These are phyloP conservation scores for Luperina testacea DNA, from an alignment of 2,888 invertebrate species.

Conservation along the genomic window DNA sequence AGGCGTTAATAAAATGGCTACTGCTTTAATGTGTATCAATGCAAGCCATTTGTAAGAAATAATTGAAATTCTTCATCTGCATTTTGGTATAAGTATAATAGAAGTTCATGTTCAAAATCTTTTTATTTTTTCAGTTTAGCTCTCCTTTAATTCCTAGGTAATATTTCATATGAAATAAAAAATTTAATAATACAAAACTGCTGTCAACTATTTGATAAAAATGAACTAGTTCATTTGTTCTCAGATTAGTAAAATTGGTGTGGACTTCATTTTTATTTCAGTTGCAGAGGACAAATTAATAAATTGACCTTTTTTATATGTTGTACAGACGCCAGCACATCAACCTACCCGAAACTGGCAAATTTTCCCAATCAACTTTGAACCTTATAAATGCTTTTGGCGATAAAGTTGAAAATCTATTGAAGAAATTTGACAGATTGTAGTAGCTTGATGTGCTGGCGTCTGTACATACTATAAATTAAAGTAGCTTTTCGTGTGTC, in stretches of 20 bases:
- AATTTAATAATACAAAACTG: neutral
- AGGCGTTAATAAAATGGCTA: conserved; percentile 7
- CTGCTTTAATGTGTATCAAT: neutral
- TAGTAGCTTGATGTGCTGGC: no score
- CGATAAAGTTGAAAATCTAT: no score
- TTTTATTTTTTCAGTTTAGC: neutral
- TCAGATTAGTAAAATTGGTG: neutral
- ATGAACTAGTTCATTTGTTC: no score
- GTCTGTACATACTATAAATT: neutral
- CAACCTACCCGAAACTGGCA: no score
- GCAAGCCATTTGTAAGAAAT: neutral
- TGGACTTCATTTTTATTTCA: neutral
- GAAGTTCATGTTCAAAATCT: neutral
- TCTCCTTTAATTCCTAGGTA: neutral
- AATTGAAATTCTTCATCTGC: neutral
- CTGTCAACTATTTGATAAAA: neutral
- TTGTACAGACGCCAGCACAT: no score
- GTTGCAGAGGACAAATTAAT: conserved; percentile 4
- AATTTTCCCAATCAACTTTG: no score
- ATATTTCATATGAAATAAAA: neutral
- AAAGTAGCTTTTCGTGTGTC: neutral
- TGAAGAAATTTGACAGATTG: no score
- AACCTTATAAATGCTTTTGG: no score
- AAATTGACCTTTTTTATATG: neutral
- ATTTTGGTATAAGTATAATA: neutral